phyloP scores from a whole-genome alignment of 2,888 invertebrate genomes.

The Dermolepida albohirtum region DNA sequence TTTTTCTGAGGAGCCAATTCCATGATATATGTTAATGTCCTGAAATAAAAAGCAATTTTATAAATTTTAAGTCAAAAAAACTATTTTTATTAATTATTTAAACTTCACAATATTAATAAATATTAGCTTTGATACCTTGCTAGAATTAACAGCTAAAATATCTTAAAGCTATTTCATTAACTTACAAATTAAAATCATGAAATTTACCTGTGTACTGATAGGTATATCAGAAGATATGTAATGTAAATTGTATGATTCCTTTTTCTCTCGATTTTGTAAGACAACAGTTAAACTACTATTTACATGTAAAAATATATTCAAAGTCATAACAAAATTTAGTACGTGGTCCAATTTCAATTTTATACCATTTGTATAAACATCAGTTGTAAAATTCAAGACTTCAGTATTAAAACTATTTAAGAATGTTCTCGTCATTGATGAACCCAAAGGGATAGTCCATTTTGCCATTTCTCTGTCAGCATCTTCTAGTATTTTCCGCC shows the following conservation, averaged over 20 bases:
- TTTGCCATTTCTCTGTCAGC: slow-evolving; percentile 75
- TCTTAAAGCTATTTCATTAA: not conserved
- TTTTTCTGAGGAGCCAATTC: slow-evolving; percentile 75
- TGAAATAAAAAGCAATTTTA: slow-evolving; percentile 52
- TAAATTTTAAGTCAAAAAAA: no score
- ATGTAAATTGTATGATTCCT: slow-evolving; percentile 83
- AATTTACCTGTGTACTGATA: slow-evolving; percentile 76
- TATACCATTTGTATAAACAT: slow-evolving; percentile 76
- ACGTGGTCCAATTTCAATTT: slow-evolving; percentile 76
- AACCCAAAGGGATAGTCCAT: slow-evolving; percentile 82
- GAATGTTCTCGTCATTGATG: slow-evolving; percentile 72
- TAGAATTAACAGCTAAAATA: slow-evolving; percentile 3
- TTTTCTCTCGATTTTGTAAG: slow-evolving; percentile 81
- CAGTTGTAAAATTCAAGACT: slow-evolving; percentile 80
- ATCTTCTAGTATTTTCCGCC: slow-evolving; percentile 80
- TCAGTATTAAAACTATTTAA: slow-evolving; percentile 71
- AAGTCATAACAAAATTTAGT: slow-evolving; percentile 80
- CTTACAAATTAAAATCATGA: not conserved
- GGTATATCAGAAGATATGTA: slow-evolving; percentile 82
- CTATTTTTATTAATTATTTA: no score
- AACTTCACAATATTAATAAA: no score
- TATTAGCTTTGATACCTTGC: no score
- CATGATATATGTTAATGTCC: slow-evolving; percentile 87
- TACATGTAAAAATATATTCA: slow-evolving; percentile 77
- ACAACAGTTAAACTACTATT: slow-evolving; percentile 87